These are phyloP conservation scores for Macquaria australasica DNA, from an alignment of 2,113 vertebrate genomes.

Conservation along the genomic window DNA sequence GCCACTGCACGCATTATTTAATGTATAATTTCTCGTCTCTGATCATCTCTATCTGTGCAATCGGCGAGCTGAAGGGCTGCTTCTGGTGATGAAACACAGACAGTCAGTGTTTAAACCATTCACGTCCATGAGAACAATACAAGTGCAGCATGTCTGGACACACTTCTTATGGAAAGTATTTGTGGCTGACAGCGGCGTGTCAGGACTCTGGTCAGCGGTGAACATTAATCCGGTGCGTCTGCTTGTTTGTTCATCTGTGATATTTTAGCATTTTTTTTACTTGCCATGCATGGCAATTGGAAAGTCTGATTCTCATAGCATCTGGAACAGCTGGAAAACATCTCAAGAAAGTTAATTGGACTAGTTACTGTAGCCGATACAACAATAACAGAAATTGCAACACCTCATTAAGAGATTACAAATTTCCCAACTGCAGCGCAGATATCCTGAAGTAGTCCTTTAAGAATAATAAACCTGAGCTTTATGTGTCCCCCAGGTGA, in stretches of 20 bases:
- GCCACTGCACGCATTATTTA: conserved; percentile 7
- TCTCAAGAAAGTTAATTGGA: conserved; percentile 22
- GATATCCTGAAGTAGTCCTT: background rate
- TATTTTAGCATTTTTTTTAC: conserved; percentile 19
- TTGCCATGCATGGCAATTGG: conserved; percentile 10
- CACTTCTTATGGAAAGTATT: conserved; percentile 40
- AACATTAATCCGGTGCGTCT: conserved; percentile 22
- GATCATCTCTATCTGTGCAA: background rate
- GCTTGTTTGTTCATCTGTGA: conserved; percentile 32
- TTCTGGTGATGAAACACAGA: background rate
- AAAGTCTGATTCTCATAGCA: conserved; percentile 1
- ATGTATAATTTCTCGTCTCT: background rate
- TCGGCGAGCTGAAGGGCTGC: background rate
- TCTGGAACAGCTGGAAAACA: conserved; percentile 61
- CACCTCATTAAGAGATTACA: conserved; percentile 47
- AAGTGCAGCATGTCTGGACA: conserved; percentile 23
- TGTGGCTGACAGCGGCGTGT: conserved; percentile 10
- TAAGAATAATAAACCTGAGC: conserved; percentile 12
- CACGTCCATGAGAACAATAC: background rate
- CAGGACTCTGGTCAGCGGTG: conserved; percentile 20
- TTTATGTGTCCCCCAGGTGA: conserved; percentile 25
- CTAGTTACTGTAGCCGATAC: conserved; percentile 10
- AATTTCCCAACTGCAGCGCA: conserved; percentile 17
- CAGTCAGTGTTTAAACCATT: background rate
- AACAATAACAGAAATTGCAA: conserved; percentile 16